Percentiles rank a stretch among this genome's conserved stretches.
phyloP scores from a whole-genome alignment of 1,140 invertebrate species.

The Acyrthosiphon pisum region DNA sequence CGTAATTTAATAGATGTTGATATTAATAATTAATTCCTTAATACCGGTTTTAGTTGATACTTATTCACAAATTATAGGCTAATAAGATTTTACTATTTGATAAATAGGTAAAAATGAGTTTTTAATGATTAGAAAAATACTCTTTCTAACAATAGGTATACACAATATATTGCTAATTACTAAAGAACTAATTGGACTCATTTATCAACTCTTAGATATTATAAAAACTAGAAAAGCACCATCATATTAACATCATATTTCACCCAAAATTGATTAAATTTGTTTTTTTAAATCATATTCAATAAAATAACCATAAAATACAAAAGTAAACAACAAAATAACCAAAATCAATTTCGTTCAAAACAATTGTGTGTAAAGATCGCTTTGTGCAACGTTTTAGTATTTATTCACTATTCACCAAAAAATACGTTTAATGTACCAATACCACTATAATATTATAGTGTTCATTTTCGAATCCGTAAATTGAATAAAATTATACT shows the following conservation, averaged over 20 bases:
- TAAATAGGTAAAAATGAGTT: not conserved
- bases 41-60: not conserved
- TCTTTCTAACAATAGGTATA: too few species aligned
- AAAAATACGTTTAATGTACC: not conserved
- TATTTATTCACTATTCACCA: not conserved
- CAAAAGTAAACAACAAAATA: too few species aligned
- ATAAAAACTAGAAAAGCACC: too few species aligned
- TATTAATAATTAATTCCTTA: not conserved
- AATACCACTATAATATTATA: not conserved
- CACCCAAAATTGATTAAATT: too few species aligned
- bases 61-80: not conserved
- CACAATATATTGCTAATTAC: too few species aligned
- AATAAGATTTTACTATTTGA: not conserved
- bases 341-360: not conserved
- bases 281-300: not conserved
- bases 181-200: too few species aligned
- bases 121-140: too few species aligned
- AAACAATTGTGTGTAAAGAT: not conserved
- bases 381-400: not conserved
- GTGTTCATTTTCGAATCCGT: too few species aligned
- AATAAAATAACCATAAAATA: not conserved
- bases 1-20: not conserved
- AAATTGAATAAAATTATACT: too few species aligned
- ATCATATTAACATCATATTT: too few species aligned
- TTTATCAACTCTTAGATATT: too few species aligned